Conservation (phyloP, 1,140 invertebrate genomes). For the Drosophila busckii region DNA sequence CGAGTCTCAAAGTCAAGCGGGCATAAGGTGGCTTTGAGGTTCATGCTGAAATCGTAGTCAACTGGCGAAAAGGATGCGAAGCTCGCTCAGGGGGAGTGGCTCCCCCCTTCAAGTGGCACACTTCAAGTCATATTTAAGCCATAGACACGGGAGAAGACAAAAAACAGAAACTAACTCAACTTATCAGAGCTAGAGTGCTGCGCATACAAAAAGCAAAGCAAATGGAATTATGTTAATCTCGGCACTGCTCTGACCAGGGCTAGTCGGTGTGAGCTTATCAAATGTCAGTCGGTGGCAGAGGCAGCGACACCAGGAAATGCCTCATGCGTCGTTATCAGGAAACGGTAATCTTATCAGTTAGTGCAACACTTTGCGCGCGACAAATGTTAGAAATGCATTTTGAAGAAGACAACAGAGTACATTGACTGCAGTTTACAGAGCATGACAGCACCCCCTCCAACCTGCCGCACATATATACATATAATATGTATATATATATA, state of each 20-base stretch:
- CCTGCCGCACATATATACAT: not conserved
- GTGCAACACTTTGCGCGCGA: constrained; percentile 48
- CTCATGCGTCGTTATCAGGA: constrained; percentile 37
- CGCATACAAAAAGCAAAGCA: too few relatives aligned
- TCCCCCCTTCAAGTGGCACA: too few relatives aligned
- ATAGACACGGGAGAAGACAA: too few relatives aligned
- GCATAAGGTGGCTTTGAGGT: too few relatives aligned
- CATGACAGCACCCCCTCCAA: constrained; percentile 5
- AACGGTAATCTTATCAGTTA: constrained; percentile 51
- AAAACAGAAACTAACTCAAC: too few relatives aligned
- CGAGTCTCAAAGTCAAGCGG: too few relatives aligned
- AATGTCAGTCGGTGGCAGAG: constrained; percentile 19
- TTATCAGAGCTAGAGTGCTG: too few relatives aligned
- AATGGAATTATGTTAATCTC: constrained; percentile 28
- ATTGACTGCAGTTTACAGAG: constrained; percentile 64
- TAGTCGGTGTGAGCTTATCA: constrained; percentile 33
- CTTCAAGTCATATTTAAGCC: too few relatives aligned
- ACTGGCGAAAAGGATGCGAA: too few relatives aligned
- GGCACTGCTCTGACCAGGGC: constrained; percentile 12
- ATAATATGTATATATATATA: too few relatives aligned
- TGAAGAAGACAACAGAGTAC: constrained; percentile 59
- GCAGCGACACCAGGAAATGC: constrained; percentile 53
- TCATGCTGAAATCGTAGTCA: too few relatives aligned
- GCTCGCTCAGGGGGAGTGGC: too few relatives aligned
- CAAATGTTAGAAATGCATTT: constrained; percentile 61